These are phyloP conservation scores for Ophiodon elongatus DNA, from an alignment of 2,113 vertebrate genomes.

Conservation along the genomic window DNA sequence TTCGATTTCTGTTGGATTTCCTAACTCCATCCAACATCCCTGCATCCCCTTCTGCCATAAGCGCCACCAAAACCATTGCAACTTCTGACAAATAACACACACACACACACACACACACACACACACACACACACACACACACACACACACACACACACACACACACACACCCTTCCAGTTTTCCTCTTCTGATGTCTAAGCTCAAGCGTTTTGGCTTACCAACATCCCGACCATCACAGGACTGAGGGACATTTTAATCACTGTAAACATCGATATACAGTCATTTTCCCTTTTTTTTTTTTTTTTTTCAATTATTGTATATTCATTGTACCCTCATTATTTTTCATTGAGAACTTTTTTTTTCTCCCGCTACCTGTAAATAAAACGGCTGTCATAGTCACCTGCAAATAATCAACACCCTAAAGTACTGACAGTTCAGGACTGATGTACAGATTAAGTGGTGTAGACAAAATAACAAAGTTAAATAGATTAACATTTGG, in stretches of 20 bases:
- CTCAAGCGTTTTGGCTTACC: constrained; percentile 20
- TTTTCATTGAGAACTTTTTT: constrained; percentile 36
- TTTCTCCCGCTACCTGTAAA: constrained; percentile 15
- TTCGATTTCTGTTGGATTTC: constrained; percentile 60
- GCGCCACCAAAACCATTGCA: constrained; percentile 60
- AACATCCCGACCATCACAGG: constrained; percentile 30
- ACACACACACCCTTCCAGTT: constrained; percentile 17
- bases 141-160: constrained; percentile 8
- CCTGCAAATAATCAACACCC: constrained; percentile 25
- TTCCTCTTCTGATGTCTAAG: neutral
- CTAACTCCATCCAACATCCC: constrained; percentile 65
- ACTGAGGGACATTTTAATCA: constrained; percentile 14
- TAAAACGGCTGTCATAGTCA: constrained; percentile 67
- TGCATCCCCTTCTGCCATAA: constrained; percentile 40
- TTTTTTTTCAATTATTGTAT: constrained; percentile 19
- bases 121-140: constrained; percentile 15
- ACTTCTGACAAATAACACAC: constrained; percentile 36
- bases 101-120: constrained; percentile 13
- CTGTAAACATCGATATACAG: constrained; percentile 17
- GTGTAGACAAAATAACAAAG: neutral
- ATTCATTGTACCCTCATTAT: constrained; percentile 39
- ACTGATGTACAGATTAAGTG: neutral
- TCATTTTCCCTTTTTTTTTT: constrained; percentile 13
- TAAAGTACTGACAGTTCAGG: neutral
- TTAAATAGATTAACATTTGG: neutral